Evolutionary conservation across 2,113 vertebrate genomes (phyloP).

Genomic region (Crotalus tigris): DNA sequence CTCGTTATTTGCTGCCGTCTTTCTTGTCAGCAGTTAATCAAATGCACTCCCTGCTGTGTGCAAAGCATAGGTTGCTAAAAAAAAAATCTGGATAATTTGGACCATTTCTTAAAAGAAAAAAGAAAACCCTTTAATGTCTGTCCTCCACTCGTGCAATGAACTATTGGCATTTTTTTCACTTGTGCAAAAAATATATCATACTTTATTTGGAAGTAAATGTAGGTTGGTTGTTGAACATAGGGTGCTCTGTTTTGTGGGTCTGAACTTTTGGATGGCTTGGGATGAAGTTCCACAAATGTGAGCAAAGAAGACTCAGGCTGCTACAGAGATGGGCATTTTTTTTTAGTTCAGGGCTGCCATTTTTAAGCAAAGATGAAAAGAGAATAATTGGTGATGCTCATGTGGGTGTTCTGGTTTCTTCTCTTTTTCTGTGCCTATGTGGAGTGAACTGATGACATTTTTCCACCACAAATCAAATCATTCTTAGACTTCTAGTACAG

Average conservation of each 20-base stretch:
- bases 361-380: background rate
- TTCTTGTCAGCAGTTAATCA: conserved; percentile 77
- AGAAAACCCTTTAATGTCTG: background rate
- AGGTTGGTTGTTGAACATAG: background rate
- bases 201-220: background rate
- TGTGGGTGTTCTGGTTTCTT: background rate
- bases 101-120: conserved; percentile 23
- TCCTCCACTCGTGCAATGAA: background rate
- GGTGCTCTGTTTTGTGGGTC: background rate
- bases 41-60: conserved; percentile 73
- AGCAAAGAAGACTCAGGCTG: background rate
- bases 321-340: background rate
- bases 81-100: conserved; percentile 65
- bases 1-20: conserved; percentile 71
- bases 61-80: conserved; percentile 58
- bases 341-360: background rate
- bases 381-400: background rate
- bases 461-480: background rate
- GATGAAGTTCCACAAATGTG: background rate
- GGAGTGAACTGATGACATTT: background rate
- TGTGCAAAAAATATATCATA: background rate
- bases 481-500: background rate
- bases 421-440: background rate
- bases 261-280: background rate
- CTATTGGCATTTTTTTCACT: background rate